A percentile compares a stretch with the other conserved stretches of the same genome.
Conservation (phyloP, 2,113 vertebrate species). For the Macrotus californicus region DNA sequence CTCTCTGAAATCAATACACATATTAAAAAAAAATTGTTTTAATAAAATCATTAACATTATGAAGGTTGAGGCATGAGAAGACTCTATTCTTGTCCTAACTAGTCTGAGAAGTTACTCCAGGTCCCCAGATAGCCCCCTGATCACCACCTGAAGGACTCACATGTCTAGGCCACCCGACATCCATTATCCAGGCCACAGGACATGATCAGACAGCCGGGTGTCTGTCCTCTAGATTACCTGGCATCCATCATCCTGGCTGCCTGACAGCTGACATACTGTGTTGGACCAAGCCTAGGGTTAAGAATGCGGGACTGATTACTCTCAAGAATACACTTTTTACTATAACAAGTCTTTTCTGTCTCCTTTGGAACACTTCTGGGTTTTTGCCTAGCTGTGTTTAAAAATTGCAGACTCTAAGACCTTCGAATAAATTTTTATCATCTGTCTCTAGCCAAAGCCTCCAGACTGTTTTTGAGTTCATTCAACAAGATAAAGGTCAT, state of each 20-base stretch:
- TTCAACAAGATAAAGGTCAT: not conserved
- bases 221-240: not conserved
- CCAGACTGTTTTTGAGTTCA: not conserved
- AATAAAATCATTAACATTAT: not conserved
- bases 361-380: not conserved
- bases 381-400: too few species aligned
- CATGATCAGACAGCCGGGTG: not conserved
- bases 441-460: not conserved
- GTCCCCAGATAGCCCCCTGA: not conserved
- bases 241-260: not conserved
- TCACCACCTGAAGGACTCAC: not conserved
- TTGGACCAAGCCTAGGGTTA: not conserved
- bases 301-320: not conserved
- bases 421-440: too few species aligned
- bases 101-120: not conserved
- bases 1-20: too few species aligned
- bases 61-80: not conserved
- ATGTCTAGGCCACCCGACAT: not conserved
- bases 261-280: not conserved
- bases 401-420: too few species aligned
- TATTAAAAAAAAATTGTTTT: too few species aligned
- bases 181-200: not conserved
- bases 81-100: not conserved
- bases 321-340: not conserved
- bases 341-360: not conserved